Conservation (phyloP, 2,797 vertebrate species). For the Esox lucius region DNA sequence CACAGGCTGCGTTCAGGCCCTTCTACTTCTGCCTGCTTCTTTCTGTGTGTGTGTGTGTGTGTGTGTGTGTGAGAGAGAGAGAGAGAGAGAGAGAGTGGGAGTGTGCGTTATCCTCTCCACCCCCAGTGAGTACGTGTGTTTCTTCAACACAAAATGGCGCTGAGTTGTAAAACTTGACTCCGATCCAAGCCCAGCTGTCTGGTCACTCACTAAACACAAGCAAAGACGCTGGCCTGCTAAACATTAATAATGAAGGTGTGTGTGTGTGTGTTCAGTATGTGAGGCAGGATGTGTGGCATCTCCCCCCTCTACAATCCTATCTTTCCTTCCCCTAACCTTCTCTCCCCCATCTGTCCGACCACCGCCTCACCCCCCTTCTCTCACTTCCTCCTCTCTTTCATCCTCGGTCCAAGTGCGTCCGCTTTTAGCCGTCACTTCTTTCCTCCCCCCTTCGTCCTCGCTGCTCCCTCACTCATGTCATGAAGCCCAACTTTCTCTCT, state of each 20-base stretch:
- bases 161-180: conserved; percentile 1
- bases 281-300: conserved; percentile 45
- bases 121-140: neutral
- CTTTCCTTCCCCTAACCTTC: conserved; percentile 20
- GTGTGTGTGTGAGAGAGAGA: neutral
- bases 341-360: conserved; percentile 17
- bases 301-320: conserved; percentile 30
- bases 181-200: conserved; percentile 3
- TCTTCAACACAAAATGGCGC: neutral
- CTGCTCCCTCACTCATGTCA: neutral
- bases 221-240: neutral
- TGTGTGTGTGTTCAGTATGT: neutral
- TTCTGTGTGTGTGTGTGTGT: neutral
- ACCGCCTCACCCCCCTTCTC: conserved; percentile 29
- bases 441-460: conserved; percentile 5
- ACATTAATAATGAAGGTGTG: neutral
- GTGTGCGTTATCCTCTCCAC: too few relatives aligned
- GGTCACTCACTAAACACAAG: neutral
- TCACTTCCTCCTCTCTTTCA: conserved; percentile 10
- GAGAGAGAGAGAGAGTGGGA: too few relatives aligned
- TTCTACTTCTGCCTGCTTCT: neutral
- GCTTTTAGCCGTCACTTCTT: conserved; percentile 12
- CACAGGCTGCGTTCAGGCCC: neutral
- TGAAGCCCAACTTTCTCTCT: neutral
- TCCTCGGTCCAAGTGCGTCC: conserved; percentile 19